Evolutionary conservation across 2,888 invertebrate species (phyloP), one percentile per base, ranked within the genome.

Genomic region (Chrysopilus asiliformis): DNA sequence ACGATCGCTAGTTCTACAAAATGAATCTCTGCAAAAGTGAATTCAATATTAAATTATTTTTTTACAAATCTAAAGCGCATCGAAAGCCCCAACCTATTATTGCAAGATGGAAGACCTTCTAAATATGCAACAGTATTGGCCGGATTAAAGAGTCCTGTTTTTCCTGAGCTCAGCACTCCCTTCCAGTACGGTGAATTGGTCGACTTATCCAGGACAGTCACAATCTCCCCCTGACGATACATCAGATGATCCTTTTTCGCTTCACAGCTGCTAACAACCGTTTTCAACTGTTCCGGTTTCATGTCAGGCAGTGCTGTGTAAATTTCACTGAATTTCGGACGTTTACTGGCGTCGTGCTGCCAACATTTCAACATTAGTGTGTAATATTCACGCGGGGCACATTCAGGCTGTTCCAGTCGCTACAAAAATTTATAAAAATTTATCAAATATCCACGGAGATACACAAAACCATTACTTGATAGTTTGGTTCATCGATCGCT

Each of bases 321-420:
- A 16, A 97, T 71, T 44, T 94, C 90, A 32, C 77, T 74, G 58
- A 98, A 98, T 42, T 81, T 85, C 0, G 97, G 97, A 41, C 98
- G 68, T 46, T 80, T 76, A 22, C 71, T 70, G 0, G 90, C 82
- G 48, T 94, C 90, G 55, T 95, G 93, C 41, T 84, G 77, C 98
- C 98, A 98, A 58, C 97, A 97, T 55, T 89, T 84, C 47, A 83
- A 68, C 95, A 98, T 95, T 9, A 91, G 64, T 7, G 75, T 71
- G 57, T 89, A 95, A 59, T 91, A 91, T 26, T 89, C 89, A 46
- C 83, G 79, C 0, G 97, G 93, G 55, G 95, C 95, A 53, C 87
- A 86, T 51, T 93, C 93, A 0, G 95, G 95, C 48, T 84, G 79
- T 53, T 94, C 93, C 44, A 95, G 65, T 41, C 94, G 73, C 73